Evolutionary conservation across 2,888 invertebrate species (phyloP), one percentile per base, ranked within the genome.

Genomic region (Anticlea derivata): DNA sequence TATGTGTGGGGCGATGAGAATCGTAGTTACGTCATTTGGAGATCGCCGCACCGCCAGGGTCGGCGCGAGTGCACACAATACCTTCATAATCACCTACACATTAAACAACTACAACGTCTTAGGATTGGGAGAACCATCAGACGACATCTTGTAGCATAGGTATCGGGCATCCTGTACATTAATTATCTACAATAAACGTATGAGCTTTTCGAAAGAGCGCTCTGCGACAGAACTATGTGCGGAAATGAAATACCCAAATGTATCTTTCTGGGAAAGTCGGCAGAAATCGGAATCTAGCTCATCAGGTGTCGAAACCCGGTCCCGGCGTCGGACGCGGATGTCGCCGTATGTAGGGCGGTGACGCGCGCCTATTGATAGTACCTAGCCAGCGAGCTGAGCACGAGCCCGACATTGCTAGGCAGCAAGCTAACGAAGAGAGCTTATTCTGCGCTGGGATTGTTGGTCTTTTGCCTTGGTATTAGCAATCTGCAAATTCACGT

Each of bases 291-390:
- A 79, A 84, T 85, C 78, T 75, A 81, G 81, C 75, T 69, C 80
- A 76, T 73, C 76, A 72, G 72, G 78, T 82, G 78, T 80, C 75
- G 83, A 83, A 83, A 82, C 74, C 75, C 75, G 72, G 74, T 41
- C 31, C 40, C 66, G 39, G 10, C 30, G 23, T 73, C 64, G 66
- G 64, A 65, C 68, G 67, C 55, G 67, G 69, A 61, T 74, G 74
- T 64, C 70, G 74, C 72, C 33, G 71, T 79, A 85, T 83, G 80
- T 84, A 77, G 86, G 82, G 71, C 84, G 78, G 70, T 78, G 81
- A 78, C 83, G 78, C 72, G 76, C 60, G 69, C 75, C 83, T 85
- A 83, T 83, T 79, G 83, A 85, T 83, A 84, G 83, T 83, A 75
- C 61, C n/a, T n/a, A 11, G 38, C 23, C 35, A n/a, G 46, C 34